Conservation (phyloP, 2,113 vertebrate species). For the Myodes glareolus region DNA sequence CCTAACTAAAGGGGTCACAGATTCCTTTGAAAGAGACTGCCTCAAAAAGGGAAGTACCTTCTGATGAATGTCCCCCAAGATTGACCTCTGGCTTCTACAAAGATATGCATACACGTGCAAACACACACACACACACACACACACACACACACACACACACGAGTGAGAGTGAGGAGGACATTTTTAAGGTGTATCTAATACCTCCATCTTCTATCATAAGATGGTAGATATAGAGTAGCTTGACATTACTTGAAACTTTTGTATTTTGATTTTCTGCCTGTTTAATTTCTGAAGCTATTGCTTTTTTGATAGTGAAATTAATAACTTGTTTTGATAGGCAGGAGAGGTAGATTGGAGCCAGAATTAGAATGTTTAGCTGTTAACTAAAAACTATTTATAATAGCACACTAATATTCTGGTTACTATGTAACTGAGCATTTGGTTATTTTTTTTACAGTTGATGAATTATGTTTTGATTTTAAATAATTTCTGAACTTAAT, state of each 20-base stretch:
- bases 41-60: not conserved
- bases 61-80: not conserved
- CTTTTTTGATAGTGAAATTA: not conserved
- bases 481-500: not conserved
- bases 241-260: slow-evolving; percentile 37
- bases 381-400: not conserved
- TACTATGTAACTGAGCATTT: slow-evolving; percentile 29
- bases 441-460: slow-evolving; percentile 12
- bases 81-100: not conserved
- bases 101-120: not conserved
- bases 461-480: slow-evolving; percentile 45
- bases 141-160: not conserved
- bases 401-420: slow-evolving; percentile 37
- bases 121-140: not conserved
- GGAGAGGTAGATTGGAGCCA: not conserved
- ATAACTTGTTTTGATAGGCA: not conserved
- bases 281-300: slow-evolving; percentile 51
- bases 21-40: not conserved
- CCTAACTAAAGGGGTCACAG: not conserved
- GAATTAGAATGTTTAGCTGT: not conserved
- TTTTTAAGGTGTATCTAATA: not conserved
- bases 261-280: not conserved
- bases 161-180: too few relatives aligned
- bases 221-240: not conserved
- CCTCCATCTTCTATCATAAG: not conserved